Evolutionary conservation across 2,113 vertebrate genomes (phyloP), one percentile per base, ranked within the genome.

Genomic region (Baryphthengus martii): DNA sequence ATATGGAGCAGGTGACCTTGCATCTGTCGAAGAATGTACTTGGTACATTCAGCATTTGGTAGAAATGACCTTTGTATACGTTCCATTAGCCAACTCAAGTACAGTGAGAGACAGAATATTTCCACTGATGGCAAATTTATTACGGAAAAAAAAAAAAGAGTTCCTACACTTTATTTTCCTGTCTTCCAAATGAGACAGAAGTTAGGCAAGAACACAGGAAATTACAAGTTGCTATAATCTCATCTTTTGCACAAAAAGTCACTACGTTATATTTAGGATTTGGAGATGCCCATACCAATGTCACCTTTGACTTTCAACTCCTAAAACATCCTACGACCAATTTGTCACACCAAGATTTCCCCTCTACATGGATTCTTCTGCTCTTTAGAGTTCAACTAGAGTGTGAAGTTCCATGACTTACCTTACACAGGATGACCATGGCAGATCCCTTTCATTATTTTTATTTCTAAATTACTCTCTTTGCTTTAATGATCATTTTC

Each of bases 1-100:
- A 97, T 90, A 96, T 73, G 96, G 96, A 97, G 92, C 77, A 91
- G 84, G 74, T 97, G 96, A 97, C 96, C 96, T 97, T 97, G 80
- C 53, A 81, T 65, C 74, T 86, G 85, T 42, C 70, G 77, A 89
- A 92, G 75, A 89, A 95, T 1, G 17, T 23, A 19, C 42, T 75
- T 31, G 13, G 19, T 29, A n/a, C 47, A n/a, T 31, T 70, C 53
- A 71, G 65, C 39, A 40, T 33, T 74, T 67, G 37, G 28, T 45
- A 37, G 39, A 17, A 67, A 66, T 31, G 65, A 77, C 59, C 49
- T 82, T 72, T 50, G 20, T 6, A 25, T 55, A 39, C 23, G 62
- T 15, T 40, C 47, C 33, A 67, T 20, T 62, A 21, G 28, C 17
- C 7, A 9, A 28, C 47, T 87, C 21, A 61, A 3, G 39, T n/a